Conservation (phyloP, 2,888 invertebrate genomes). For the Hypselothyrea guttata region DNA sequence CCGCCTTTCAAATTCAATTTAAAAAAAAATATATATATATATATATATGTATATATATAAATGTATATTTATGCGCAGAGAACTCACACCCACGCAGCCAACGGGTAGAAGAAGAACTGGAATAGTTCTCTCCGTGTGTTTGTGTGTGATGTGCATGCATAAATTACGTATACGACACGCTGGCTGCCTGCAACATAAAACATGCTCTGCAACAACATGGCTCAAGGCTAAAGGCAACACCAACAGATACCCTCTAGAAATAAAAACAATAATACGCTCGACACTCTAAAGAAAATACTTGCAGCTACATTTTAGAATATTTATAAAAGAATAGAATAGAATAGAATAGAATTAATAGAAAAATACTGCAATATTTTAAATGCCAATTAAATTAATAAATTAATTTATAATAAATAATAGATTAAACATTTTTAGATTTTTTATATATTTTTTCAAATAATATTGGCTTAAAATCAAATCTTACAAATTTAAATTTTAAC, state of each 20-base stretch:
- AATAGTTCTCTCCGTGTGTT: slow-evolving; percentile 30
- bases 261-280: neutral
- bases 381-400: too few relatives aligned
- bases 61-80: slow-evolving; percentile 1
- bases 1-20: slow-evolving; percentile 75
- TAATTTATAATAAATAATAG: too few relatives aligned
- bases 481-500: too few relatives aligned
- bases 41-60: slow-evolving; percentile 8
- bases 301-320: too few relatives aligned
- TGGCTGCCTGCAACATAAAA: slow-evolving; percentile 20
- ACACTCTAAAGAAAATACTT: too few relatives aligned
- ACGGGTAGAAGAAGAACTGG: slow-evolving; percentile 48
- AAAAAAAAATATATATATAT: slow-evolving; percentile 25
- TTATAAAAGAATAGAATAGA: too few relatives aligned
- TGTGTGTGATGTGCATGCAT: slow-evolving; percentile 64
- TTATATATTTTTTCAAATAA: too few relatives aligned
- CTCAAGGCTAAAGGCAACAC: slow-evolving; percentile 5
- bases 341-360: too few relatives aligned
- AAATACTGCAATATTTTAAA: too few relatives aligned
- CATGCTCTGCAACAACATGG: slow-evolving; percentile 34
- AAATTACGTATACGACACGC: slow-evolving; percentile 72
- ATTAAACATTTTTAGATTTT: too few relatives aligned
- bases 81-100: slow-evolving; percentile 44
- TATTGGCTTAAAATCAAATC: too few relatives aligned
- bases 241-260: slow-evolving; percentile 15